These are phyloP conservation scores for Rhysida immarginata DNA, from an alignment of 1,140 invertebrate genomes.

Conservation along the genomic window DNA sequence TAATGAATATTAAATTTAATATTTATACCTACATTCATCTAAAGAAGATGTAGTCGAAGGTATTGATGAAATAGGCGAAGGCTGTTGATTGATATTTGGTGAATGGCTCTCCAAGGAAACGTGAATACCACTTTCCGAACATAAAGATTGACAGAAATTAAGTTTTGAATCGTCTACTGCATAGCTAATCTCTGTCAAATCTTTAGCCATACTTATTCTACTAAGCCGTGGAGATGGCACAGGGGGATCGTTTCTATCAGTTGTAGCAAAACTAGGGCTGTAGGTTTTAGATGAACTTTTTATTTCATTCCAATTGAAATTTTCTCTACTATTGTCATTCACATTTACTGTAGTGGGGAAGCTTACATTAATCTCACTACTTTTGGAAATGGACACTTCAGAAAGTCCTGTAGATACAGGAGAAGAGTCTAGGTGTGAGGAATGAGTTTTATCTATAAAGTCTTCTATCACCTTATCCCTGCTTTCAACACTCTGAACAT, in stretches of 20 bases:
- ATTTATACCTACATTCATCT: constrained; percentile 3
- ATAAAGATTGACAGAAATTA: not conserved
- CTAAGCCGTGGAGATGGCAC: not conserved
- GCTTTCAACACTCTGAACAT: not conserved
- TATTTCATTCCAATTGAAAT: no score
- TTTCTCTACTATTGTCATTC: not conserved
- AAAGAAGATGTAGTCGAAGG: not conserved
- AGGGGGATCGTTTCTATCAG: not conserved
- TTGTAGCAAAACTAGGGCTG: not conserved
- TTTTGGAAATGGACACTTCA: not conserved
- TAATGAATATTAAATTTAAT: no score
- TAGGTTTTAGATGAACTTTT: not conserved
- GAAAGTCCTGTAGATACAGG: not conserved
- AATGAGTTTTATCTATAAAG: not conserved
- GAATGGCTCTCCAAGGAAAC: no score
- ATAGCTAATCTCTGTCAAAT: not conserved
- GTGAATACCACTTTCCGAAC: not conserved
- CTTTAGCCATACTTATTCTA: not conserved
- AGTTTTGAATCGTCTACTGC: not conserved
- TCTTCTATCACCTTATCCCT: no score
- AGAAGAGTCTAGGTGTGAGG: no score
- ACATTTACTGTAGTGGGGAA: not conserved
- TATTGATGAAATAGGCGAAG: not conserved
- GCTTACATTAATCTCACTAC: not conserved
- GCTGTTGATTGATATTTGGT: not conserved